These are phyloP conservation scores for Amphiduros pacificus DNA, from an alignment of 2,888 invertebrate genomes.

Conservation along the genomic window DNA sequence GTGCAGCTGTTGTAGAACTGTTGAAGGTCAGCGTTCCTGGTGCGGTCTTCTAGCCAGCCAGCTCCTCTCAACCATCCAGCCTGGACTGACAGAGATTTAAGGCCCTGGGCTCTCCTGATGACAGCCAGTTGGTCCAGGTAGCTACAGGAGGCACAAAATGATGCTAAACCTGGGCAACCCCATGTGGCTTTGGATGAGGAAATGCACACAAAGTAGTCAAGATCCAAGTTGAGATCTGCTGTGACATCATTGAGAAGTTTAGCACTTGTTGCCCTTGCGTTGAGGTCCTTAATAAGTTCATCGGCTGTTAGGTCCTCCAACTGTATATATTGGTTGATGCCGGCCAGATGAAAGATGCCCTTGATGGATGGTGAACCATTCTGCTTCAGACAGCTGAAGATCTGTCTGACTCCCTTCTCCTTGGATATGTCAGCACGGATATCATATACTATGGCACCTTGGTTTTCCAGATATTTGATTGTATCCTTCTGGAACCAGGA, in stretches of 20 bases:
- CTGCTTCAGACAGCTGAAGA: background rate
- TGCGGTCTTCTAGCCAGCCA: constrained; percentile 1
- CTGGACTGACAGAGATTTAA: constrained; percentile 6
- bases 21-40: background rate
- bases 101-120: background rate
- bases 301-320: background rate
- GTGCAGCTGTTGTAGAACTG: background rate
- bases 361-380: background rate
- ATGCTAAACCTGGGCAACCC: constrained; percentile 1
- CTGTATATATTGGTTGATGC: background rate
- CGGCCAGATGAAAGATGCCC: constrained; percentile 9
- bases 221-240: background rate
- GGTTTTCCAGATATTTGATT: background rate
- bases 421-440: constrained; percentile 7
- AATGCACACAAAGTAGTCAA: constrained; percentile 13
- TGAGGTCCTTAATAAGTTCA: too few relatives aligned
- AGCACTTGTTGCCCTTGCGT: background rate
- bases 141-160: background rate
- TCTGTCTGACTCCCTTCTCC: background rate
- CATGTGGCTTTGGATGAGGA: constrained; percentile 6
- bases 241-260: background rate
- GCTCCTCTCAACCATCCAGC: constrained; percentile 6
- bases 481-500: constrained; percentile 1
- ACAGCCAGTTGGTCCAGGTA: constrained; percentile 5
- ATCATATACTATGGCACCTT: background rate